Conservation (phyloP, 2,797 vertebrate genomes). For the Neosilurus mollespiculum region DNA sequence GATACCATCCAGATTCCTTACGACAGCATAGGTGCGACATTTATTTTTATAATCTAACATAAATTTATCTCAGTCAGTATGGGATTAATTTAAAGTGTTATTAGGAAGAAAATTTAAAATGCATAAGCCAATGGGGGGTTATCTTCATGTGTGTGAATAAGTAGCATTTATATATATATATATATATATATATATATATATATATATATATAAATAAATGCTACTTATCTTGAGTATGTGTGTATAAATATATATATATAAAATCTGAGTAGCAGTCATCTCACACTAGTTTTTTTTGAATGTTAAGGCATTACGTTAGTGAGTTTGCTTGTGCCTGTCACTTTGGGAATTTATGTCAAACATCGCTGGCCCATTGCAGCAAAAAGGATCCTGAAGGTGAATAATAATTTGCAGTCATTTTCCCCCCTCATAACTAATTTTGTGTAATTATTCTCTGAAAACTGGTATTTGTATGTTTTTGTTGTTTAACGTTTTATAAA, state of each 20-base stretch:
- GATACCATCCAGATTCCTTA: conserved; percentile 83
- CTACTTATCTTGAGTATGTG: too few species aligned
- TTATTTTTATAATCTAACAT: neutral
- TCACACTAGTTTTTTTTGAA: neutral
- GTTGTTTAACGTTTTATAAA: neutral
- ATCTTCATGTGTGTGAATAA: neutral
- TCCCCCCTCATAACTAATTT: neutral
- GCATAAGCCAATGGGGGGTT: neutral
- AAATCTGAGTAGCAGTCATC: neutral
- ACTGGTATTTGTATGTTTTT: neutral
- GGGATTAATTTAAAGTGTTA: neutral
- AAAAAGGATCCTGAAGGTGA: conserved; percentile 89
- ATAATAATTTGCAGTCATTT: conserved; percentile 21
- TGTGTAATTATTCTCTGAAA: neutral
- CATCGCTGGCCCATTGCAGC: conserved; percentile 80
- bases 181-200: too few species aligned
- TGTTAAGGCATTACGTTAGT: conserved; percentile 83
- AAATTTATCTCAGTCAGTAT: neutral
- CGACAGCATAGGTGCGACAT: conserved; percentile 84
- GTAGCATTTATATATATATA: neutral
- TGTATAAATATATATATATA: too few species aligned
- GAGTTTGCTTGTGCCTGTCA: conserved; percentile 83
- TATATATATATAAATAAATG: too few species aligned
- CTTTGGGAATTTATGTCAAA: conserved; percentile 82
- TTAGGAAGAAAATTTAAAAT: neutral